Evolutionary conservation across 2,797 vertebrate species (phyloP).

Genomic region (Sebastiscus tertius): DNA sequence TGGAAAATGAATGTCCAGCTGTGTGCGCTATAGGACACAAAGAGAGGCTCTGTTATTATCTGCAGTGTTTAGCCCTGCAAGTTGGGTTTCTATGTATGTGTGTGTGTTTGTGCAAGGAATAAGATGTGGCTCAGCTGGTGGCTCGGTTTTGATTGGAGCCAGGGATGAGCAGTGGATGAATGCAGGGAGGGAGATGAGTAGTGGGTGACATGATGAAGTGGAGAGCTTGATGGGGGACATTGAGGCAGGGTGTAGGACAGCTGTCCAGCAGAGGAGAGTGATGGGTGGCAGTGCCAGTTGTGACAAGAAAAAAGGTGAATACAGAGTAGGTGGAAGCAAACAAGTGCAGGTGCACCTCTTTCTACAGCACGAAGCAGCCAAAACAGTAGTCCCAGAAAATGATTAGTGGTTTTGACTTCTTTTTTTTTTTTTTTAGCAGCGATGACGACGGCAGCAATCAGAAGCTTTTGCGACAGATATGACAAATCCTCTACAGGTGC

Average conservation of each 20-base stretch:
- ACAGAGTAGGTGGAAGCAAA: conserved; percentile 14
- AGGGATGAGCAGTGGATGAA: conserved; percentile 6
- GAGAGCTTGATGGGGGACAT: conserved; percentile 9
- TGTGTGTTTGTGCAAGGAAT: background rate
- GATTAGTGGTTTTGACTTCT: background rate
- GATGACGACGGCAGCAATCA: background rate
- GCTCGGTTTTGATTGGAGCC: conserved; percentile 26
- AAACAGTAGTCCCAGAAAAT: background rate
- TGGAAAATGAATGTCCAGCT: conserved; percentile 5
- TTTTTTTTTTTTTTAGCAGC: too few relatives aligned
- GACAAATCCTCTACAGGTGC: conserved; percentile 21
- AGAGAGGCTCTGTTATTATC: conserved; percentile 21
- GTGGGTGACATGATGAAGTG: conserved; percentile 41
- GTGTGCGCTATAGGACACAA: background rate
- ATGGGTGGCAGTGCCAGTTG: conserved; percentile 1
- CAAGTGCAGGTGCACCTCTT: background rate
- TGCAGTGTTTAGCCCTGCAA: conserved; percentile 13
- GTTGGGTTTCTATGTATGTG: conserved; percentile 18
- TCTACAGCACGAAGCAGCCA: background rate
- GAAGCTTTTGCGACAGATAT: background rate
- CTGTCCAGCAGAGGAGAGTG: conserved; percentile 44
- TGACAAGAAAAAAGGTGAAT: conserved; percentile 29
- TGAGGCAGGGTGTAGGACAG: conserved; percentile 35
- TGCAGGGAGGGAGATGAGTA: background rate
- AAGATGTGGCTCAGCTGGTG: conserved; percentile 15